Evolutionary conservation across 1,140 invertebrate genomes (phyloP).

Genomic region (Drosophila kurseongensis): DNA sequence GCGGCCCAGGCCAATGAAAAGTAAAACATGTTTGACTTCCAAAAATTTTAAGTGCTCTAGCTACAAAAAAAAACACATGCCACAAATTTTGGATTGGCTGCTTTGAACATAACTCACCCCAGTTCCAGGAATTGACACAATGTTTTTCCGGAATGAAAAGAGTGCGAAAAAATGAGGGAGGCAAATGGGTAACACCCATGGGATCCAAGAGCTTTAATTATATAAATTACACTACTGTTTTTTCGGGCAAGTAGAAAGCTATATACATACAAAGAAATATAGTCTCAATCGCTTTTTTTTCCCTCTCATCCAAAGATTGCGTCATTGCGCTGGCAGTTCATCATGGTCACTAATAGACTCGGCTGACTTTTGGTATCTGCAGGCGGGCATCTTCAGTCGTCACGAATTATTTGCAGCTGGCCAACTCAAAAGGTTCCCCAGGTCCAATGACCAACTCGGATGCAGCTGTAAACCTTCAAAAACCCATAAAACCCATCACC

Average conservation of each 20-base stretch:
- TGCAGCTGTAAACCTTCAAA: conserved; percentile 46
- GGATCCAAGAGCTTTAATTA: conserved; percentile 49
- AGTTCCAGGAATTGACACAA: conserved; percentile 52
- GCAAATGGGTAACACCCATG: conserved; percentile 11
- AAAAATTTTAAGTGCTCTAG: neutral
- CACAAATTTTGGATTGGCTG: conserved; percentile 39
- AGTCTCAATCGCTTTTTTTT: conserved; percentile 3
- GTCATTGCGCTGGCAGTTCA: conserved; percentile 53
- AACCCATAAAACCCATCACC: conserved; percentile 44
- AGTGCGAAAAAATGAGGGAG: neutral
- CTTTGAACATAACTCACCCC: conserved; percentile 25
- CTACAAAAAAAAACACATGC: conserved; percentile 54
- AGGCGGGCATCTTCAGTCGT: conserved; percentile 43
- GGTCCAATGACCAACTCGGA: conserved; percentile 15
- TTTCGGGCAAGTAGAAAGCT: conserved; percentile 19
- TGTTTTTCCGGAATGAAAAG: neutral
- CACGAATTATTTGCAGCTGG: conserved; percentile 59
- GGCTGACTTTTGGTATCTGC: conserved; percentile 50
- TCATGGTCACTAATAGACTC: conserved; percentile 28
- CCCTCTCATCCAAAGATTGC: conserved; percentile 33
- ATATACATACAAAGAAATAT: conserved; percentile 31
- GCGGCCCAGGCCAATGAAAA: conserved; percentile 57
- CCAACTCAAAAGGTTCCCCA: conserved; percentile 56
- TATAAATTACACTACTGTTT: conserved; percentile 66
- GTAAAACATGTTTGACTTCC: conserved; percentile 4